Percentiles rank a stretch among this genome's conserved stretches.
These are phyloP conservation scores for Himalopsyche kuldschensis DNA, from an alignment of 2,888 invertebrate genomes.

Conservation along the genomic window DNA sequence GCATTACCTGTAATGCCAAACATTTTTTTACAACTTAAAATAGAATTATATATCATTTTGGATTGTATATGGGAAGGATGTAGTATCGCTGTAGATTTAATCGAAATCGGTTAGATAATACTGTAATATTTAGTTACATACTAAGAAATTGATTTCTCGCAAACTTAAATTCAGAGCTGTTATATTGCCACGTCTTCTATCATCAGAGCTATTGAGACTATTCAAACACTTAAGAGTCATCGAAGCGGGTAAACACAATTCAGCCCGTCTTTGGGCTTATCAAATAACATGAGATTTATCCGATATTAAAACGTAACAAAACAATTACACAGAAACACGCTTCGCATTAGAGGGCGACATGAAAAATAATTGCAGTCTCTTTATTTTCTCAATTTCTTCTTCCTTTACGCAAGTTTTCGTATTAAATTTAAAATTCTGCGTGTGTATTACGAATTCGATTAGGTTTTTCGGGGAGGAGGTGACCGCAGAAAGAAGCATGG, in stretches of 20 bases:
- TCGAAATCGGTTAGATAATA: too few species aligned
- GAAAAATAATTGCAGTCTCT: neutral
- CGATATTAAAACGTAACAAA: neutral
- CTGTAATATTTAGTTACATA: too few species aligned
- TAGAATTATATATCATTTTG: too few species aligned
- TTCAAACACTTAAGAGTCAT: neutral
- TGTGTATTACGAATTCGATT: slow-evolving; percentile 39
- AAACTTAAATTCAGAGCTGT: too few species aligned
- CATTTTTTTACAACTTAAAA: too few species aligned
- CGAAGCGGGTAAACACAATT: neutral
- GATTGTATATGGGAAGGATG: too few species aligned
- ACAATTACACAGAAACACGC: slow-evolving; percentile 3
- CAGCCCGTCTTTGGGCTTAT: neutral
- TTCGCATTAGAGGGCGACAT: neutral
- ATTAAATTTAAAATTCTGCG: slow-evolving; percentile 40
- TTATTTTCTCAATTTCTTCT: neutral
- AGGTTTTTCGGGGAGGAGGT: slow-evolving; percentile 6
- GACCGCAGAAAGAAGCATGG: neutral
- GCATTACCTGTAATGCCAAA: too few species aligned
- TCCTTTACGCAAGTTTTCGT: slow-evolving; percentile 10
- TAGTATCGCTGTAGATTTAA: too few species aligned
- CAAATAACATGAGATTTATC: slow-evolving; percentile 2
- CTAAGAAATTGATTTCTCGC: too few species aligned
- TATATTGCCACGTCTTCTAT: too few species aligned
- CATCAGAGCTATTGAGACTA: too few species aligned